Evolutionary conservation across 2,797 vertebrate genomes (phyloP).

Genomic region (Hyperoplus lanceolatus): DNA sequence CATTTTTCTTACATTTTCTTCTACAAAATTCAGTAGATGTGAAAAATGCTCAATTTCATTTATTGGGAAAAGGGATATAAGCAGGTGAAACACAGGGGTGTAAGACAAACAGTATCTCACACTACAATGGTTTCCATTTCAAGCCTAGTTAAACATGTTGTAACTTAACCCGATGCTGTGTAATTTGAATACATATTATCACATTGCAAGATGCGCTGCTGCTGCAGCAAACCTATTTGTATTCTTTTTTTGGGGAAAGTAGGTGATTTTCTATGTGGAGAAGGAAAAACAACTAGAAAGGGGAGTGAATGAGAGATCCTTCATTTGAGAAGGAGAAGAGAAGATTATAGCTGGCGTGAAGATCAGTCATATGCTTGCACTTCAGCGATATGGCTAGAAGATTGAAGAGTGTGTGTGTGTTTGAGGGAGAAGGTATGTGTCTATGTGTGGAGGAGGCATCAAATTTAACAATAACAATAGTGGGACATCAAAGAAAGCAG

Average conservation of each 20-base stretch:
- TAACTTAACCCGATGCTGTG: constrained; percentile 15
- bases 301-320: constrained; percentile 32
- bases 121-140: constrained; percentile 32
- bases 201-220: not conserved
- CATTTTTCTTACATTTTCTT: constrained; percentile 1
- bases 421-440: not conserved
- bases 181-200: constrained; percentile 4
- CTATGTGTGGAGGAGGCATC: constrained; percentile 16
- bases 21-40: not conserved
- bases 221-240: constrained; percentile 6
- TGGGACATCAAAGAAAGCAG: constrained; percentile 26
- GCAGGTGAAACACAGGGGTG: not conserved
- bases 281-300: constrained; percentile 30
- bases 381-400: constrained; percentile 29
- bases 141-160: constrained; percentile 40
- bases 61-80: not conserved
- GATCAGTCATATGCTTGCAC: constrained; percentile 45
- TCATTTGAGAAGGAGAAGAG: constrained; percentile 35
- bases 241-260: constrained; percentile 22
- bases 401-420: constrained; percentile 16
- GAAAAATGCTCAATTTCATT: constrained; percentile 1
- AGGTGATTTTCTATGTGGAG: constrained; percentile 48
- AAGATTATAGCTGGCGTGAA: constrained; percentile 48
- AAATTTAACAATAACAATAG: constrained; percentile 19
- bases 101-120: constrained; percentile 9